Evolutionary conservation across 2,888 invertebrate genomes (phyloP).

Genomic region (Acrobeloides nanus): DNA sequence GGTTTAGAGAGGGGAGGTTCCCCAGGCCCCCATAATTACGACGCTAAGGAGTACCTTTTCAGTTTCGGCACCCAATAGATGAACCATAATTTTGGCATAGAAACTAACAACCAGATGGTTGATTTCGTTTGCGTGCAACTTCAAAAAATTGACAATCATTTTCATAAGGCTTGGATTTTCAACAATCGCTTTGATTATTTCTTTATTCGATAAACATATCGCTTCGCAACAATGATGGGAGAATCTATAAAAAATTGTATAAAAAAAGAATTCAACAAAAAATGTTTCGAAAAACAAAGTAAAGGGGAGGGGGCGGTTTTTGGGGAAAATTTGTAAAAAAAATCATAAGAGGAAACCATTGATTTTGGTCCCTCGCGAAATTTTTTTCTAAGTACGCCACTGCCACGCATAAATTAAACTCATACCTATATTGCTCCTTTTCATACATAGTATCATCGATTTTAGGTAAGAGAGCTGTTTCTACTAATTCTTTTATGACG

Average conservation of each 20-base stretch:
- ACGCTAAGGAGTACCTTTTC: slow-evolving; percentile 6
- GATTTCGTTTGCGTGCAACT: slow-evolving; percentile 1
- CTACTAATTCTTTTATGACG: slow-evolving; percentile 12
- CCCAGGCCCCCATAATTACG: no score
- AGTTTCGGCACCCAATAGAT: slow-evolving; percentile 14
- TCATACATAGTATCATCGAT: slow-evolving; percentile 4
- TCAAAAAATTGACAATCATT: slow-evolving; percentile 11
- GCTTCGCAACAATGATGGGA: slow-evolving; percentile 21
- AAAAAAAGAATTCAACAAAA: neutral
- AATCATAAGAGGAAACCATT: no score
- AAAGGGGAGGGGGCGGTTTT: no score
- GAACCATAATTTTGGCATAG: slow-evolving; percentile 17
- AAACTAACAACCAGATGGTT: slow-evolving; percentile 22
- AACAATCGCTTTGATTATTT: slow-evolving; percentile 14
- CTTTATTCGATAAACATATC: slow-evolving; percentile 8
- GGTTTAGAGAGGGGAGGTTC: no score
- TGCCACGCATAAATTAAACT: no score
- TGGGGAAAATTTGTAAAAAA: no score
- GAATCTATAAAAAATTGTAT: slow-evolving; percentile 4
- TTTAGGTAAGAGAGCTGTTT: slow-evolving; percentile 14
- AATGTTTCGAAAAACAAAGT: neutral
- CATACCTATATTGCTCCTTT: slow-evolving; percentile 20
- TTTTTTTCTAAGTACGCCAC: no score
- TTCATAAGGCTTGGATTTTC: slow-evolving; percentile 13
- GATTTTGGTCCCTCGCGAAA: no score